These are phyloP conservation scores for Pluvialis apricaria DNA, from an alignment of 2,113 vertebrate species.

Conservation along the genomic window DNA sequence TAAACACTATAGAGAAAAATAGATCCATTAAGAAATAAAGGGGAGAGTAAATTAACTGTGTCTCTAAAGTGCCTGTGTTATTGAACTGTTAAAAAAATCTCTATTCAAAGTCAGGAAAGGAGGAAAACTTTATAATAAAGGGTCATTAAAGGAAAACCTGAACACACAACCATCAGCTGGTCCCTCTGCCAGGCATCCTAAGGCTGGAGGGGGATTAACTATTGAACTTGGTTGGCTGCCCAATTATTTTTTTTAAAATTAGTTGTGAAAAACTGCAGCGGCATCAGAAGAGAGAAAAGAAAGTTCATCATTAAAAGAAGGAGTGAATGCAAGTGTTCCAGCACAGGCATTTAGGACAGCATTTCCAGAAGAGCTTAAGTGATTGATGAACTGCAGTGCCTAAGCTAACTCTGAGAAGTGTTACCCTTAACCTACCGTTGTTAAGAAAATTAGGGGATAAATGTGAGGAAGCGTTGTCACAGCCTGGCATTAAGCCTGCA, in stretches of 20 bases:
- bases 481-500: background rate
- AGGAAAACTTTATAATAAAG: conserved; percentile 45
- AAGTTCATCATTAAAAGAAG: background rate
- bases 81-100: conserved; percentile 54
- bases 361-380: background rate
- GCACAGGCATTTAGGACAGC: background rate
- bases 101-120: conserved; percentile 31
- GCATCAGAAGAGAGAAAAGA: background rate
- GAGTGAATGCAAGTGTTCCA: background rate
- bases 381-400: background rate
- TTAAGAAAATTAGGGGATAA: background rate
- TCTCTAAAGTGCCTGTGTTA: conserved; percentile 25
- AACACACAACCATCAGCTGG: background rate
- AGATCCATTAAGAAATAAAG: conserved; percentile 42
- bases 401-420: background rate
- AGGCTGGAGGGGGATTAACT: background rate
- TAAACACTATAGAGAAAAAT: background rate
- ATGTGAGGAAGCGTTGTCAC: background rate
- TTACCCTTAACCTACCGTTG: background rate
- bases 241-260: background rate
- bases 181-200: background rate
- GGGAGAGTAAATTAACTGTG: conserved; percentile 36
- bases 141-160: conserved; percentile 28
- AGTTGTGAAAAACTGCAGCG: background rate
- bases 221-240: background rate